Evolutionary conservation across 23 tunicate genomes (phyloP).

Genomic region (Trididemnum nubilum): DNA sequence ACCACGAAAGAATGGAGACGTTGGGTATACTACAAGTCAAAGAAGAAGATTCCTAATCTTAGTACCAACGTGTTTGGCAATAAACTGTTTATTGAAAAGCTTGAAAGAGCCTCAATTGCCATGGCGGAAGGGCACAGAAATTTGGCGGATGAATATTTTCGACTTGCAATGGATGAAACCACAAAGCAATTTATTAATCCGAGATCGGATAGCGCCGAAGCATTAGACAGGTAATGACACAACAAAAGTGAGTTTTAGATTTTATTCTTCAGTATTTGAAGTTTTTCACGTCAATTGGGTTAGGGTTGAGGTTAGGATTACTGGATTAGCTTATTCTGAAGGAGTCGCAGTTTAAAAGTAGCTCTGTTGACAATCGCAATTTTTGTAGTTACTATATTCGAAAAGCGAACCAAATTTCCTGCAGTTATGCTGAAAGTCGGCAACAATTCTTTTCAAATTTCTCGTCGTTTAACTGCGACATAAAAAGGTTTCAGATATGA

Average conservation of each 20-base stretch:
- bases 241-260: not conserved
- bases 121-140: constrained; percentile 38
- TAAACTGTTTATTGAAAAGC: constrained; percentile 51
- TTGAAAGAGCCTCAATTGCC: constrained; percentile 60
- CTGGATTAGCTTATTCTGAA: no score
- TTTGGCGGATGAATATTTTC: constrained; percentile 54
- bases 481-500: no score
- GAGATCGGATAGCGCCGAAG: constrained; percentile 82
- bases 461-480: no score
- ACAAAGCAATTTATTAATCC: constrained; percentile 57
- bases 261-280: no score
- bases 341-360: no score
- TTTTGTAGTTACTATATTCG: no score
- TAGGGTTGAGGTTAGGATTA: no score
- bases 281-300: no score
- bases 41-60: constrained; percentile 67
- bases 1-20: constrained; percentile 68
- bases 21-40: constrained; percentile 71
- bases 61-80: constrained; percentile 60
- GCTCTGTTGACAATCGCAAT: no score
- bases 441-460: no score
- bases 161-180: constrained; percentile 57
- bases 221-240: constrained; percentile 65
- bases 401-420: no score
- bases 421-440: no score